Base-by-base conservation (phyloP, 2,797 vertebrate species). In the Huso huso region DNA sequence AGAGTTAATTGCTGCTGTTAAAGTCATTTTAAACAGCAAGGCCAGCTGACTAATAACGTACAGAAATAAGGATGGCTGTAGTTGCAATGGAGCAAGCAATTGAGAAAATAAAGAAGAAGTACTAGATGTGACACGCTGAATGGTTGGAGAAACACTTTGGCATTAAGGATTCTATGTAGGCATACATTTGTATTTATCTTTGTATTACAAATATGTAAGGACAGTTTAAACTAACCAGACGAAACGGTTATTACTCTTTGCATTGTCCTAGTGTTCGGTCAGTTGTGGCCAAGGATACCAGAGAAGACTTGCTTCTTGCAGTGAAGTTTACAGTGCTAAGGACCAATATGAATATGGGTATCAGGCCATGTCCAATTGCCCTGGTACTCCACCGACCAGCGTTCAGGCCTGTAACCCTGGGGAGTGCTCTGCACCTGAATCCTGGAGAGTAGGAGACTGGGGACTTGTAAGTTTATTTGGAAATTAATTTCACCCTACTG, bases 371-470 rank as follows among this genome's bases (percentile, higher is more conserved):
- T 82, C 90, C 77, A 90, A 87, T 87, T 98, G 95, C 72, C 94
- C 92, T 0, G 93, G 94, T 73, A 87, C 88, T 0, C 93, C 93
- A 66, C 96, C 95, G 0, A 91, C 91, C 80, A 94, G 90, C 73
- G 85, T 92, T 80, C 87, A 86, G 75, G 82, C 87, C 61, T 99
- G 95, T 84, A 84, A 88, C 78, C 79, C 88, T 15, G 82, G 76
- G 5, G 85, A 86, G 6, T 98, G 96, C 73, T 86, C 87, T 0
- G 71, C 82, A 10, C 83, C 73, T 0, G 90, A 84, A 1, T 84
- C 88, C 69, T 99, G 96, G 96, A 93, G 94, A 52, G 91, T 92
- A 1, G 92, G 95, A 82, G 90, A 90, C 84, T 98, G 96, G 95
- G 94, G 93, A 60, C 89, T 81, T 0, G 96, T 97, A 81, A 93